Percentiles rank a stretch among this genome's conserved stretches.
These are phyloP conservation scores for Hypomesus transpacificus DNA, from an alignment of 2,113 vertebrate species.

Conservation along the genomic window DNA sequence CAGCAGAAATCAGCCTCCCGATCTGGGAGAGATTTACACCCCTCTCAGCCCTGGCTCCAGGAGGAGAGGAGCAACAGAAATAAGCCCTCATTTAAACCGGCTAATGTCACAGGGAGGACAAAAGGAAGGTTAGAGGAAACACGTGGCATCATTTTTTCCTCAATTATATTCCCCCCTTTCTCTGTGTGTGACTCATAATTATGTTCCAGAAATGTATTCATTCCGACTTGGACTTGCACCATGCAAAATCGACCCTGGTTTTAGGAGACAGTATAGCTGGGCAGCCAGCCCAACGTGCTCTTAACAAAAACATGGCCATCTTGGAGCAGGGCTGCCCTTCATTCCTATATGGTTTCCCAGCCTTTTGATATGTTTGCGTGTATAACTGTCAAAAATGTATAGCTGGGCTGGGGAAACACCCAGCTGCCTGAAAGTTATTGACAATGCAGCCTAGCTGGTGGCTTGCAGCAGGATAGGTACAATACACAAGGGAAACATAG, in stretches of 20 bases:
- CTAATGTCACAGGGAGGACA: slow-evolving; percentile 61
- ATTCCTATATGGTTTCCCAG: slow-evolving; percentile 36
- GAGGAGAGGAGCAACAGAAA: slow-evolving; percentile 49
- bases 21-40: slow-evolving; percentile 7
- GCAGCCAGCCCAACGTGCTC: slow-evolving; percentile 32
- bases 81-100: slow-evolving; percentile 56
- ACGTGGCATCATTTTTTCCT: slow-evolving; percentile 6
- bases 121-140: slow-evolving; percentile 55
- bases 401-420: slow-evolving; percentile 44
- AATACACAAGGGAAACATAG: slow-evolving; percentile 61
- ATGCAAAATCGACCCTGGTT: slow-evolving; percentile 34
- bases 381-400: slow-evolving; percentile 61
- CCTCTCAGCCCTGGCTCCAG: neutral
- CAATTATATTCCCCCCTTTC: slow-evolving; percentile 18
- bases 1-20: neutral
- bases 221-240: neutral
- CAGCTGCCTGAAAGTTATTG: slow-evolving; percentile 56
- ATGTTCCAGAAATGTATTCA: slow-evolving; percentile 36
- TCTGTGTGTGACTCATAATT: slow-evolving; percentile 11
- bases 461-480: slow-evolving; percentile 37
- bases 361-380: slow-evolving; percentile 58
- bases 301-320: slow-evolving; percentile 34
- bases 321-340: slow-evolving; percentile 17
- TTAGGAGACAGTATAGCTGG: neutral
- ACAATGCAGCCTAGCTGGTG: slow-evolving; percentile 51